Percentiles rank a stretch among this genome's conserved stretches.
Evolutionary conservation across 2,113 vertebrate genomes (phyloP).

Genomic region (Merops nubicus): DNA sequence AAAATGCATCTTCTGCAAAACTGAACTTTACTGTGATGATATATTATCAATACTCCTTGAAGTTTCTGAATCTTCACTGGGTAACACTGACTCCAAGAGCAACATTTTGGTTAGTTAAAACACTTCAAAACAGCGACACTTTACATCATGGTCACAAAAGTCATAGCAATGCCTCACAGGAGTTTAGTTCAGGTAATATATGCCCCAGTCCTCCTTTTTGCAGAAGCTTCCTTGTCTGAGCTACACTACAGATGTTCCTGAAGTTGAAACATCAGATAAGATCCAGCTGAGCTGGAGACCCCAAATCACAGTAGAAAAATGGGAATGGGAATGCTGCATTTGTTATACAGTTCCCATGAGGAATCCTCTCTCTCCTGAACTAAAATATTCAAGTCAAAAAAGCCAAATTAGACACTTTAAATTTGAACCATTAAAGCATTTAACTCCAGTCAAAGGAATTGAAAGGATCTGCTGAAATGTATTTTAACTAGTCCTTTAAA

Average conservation of each 20-base stretch:
- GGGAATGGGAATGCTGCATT: background rate
- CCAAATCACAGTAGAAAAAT: background rate
- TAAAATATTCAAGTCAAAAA: background rate
- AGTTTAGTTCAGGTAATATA: background rate
- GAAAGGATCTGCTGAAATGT: background rate
- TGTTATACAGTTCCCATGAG: background rate
- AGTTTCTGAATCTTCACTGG: background rate
- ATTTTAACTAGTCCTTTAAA: background rate
- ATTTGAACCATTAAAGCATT: background rate
- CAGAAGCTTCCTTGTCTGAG: background rate
- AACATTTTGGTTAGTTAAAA: background rate
- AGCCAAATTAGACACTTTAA: background rate
- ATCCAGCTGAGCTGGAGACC: background rate
- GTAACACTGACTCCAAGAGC: background rate
- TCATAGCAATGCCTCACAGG: background rate
- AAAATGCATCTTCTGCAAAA: constrained; percentile 35
- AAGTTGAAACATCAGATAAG: background rate
- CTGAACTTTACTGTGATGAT: background rate
- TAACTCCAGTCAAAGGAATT: background rate
- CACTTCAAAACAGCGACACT: background rate
- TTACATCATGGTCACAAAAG: background rate
- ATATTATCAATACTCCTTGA: background rate
- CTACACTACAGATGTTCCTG: background rate
- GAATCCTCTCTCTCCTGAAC: background rate
- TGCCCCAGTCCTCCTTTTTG: background rate